phyloP scores from a whole-genome alignment of 2,888 invertebrate genomes.

The Yponomeuta sedellus region DNA sequence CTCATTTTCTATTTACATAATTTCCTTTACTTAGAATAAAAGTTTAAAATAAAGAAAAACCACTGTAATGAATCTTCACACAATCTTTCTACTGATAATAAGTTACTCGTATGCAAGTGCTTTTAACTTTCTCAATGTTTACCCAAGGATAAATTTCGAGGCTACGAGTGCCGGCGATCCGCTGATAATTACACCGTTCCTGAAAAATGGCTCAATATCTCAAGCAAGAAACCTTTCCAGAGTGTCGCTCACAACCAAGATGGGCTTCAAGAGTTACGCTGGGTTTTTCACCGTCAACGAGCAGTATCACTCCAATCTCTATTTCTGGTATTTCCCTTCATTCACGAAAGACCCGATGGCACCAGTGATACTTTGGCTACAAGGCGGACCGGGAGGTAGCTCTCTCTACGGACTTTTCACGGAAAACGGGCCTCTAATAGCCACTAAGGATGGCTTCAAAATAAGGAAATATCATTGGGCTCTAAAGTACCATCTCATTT shows the following conservation, averaged over 20 bases:
- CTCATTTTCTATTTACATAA: too few species aligned
- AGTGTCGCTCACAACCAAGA: conserved; percentile 46
- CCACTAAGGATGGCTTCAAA: conserved; percentile 49
- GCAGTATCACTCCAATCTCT: conserved; percentile 73
- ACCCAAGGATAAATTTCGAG: conserved; percentile 49
- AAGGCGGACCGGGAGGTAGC: conserved; percentile 76
- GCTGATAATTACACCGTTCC: conserved; percentile 75
- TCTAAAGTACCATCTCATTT: conserved; percentile 74
- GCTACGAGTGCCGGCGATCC: conserved; percentile 53
- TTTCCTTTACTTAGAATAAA: too few species aligned
- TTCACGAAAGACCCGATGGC: conserved; percentile 50
- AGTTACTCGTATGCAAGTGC: background rate
- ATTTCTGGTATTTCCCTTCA: conserved; percentile 81
- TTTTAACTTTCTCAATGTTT: conserved; percentile 41
- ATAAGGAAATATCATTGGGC: conserved; percentile 76
- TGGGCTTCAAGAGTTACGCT: conserved; percentile 72
- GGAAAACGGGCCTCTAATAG: conserved; percentile 77
- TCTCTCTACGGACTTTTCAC: conserved; percentile 74
- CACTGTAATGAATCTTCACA: background rate
- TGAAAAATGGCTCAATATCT: conserved; percentile 66
- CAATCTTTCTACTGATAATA: background rate
- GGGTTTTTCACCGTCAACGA: conserved; percentile 80
- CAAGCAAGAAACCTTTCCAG: conserved; percentile 60
- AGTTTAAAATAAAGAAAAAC: background rate
- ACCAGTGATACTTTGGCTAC: conserved; percentile 74